Percentiles rank a stretch among this genome's conserved stretches.
These are phyloP conservation scores for Mythimna lalbum DNA, from an alignment of 2,888 invertebrate species.

Conservation along the genomic window DNA sequence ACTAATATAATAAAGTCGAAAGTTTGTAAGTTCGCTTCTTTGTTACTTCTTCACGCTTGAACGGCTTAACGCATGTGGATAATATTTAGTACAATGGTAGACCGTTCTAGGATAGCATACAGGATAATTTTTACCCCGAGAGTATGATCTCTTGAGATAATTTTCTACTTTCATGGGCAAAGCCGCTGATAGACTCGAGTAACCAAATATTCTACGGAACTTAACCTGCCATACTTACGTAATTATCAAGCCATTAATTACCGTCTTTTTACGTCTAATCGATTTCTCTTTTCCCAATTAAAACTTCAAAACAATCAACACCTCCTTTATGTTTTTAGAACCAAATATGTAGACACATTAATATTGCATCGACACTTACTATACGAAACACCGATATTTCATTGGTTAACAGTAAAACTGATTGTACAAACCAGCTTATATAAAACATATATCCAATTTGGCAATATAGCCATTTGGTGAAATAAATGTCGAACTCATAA, in stretches of 20 bases:
- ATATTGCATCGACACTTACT: constrained; percentile 36
- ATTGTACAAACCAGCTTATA: constrained; percentile 56
- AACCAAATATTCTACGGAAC: constrained; percentile 5
- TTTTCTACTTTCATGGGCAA: too few relatives aligned
- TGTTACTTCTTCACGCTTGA: too few relatives aligned
- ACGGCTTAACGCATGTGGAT: too few relatives aligned
- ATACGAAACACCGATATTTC: constrained; percentile 50
- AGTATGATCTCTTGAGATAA: too few relatives aligned
- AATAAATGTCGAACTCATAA: constrained; percentile 69
- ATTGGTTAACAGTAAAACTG: constrained; percentile 58
- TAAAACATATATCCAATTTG: constrained; percentile 66
- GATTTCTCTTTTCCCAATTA: constrained; percentile 35
- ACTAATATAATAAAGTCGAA: too few relatives aligned
- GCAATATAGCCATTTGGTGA: constrained; percentile 63
- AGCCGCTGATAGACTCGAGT: too few relatives aligned
- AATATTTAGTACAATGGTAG: too few relatives aligned
- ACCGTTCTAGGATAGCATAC: too few relatives aligned
- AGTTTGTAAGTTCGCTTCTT: too few relatives aligned
- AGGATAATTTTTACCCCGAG: too few relatives aligned
- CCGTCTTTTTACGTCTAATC: not conserved
- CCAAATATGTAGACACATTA: constrained; percentile 43
- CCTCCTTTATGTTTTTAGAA: constrained; percentile 21
- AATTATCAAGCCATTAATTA: constrained; percentile 5
- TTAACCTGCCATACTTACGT: not conserved
- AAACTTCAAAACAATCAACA: constrained; percentile 34